Base-by-base conservation (phyloP, 2,797 vertebrate genomes). In the Poeciliopsis turneri region DNA sequence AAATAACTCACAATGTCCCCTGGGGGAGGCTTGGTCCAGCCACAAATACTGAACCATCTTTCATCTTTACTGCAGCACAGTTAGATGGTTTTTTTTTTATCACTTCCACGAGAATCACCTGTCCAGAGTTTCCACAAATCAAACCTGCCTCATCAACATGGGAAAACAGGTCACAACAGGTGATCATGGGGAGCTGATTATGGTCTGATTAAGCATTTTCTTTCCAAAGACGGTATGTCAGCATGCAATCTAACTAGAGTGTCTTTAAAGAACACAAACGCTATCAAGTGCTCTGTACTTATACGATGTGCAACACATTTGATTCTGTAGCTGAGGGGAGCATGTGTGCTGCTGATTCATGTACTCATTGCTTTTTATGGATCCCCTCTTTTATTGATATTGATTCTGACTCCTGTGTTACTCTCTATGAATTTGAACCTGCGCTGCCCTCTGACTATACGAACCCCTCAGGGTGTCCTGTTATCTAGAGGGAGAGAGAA, bases 351-450 rank as follows among this genome's bases (percentile, higher is more conserved):
- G 33, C 18, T 73, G 73, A 87, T 77, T 80, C 83, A 76, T 75
- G 72, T 1, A 64, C 72, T 69, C 57, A n/a, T 80, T 79, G 20
- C 72, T 57, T 87, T 88, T 88, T 69, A 88, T 85, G 70, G 66
- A 84, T 78, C 53, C 57, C 59, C 79, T 43, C 55, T 82, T 87
- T 77, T 89, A 79, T 82, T 89, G 83, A 75, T 90, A 92, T 92
- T 88, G 88, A 93, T 92, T 87, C 75, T 69, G 75, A 80, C 82
- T 88, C 74, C 80, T 71, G 78, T 91, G 88, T 92, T 89, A 87
- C 78, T 83, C 57, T 66, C 80, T 83, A 49, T 78, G 89, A 89
- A 81, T 85, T 72, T 85, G 80, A 87, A 85, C 78, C 86, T 23
- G 36, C 78, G 1, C 74, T n/a, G 68, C 47, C 75, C 79, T 78